Conservation (phyloP, 2,113 vertebrate genomes). For the Felis chaus region DNA sequence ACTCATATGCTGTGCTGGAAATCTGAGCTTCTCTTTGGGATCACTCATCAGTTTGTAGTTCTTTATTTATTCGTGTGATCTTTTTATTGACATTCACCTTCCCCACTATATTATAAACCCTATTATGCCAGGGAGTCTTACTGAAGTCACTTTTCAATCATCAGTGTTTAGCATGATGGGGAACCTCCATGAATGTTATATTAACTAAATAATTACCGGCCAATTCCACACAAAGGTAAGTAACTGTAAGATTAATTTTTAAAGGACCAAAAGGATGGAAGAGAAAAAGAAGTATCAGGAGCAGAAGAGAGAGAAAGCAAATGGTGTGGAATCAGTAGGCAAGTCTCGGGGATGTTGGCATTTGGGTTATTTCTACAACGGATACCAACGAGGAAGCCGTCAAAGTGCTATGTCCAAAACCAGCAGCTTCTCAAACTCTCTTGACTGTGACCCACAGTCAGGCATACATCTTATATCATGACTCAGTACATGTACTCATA, state of each 20-base stretch:
- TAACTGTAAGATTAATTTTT: not conserved
- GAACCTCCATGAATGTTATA: not conserved
- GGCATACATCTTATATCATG: not conserved
- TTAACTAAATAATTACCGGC: not conserved
- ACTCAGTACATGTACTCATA: not conserved
- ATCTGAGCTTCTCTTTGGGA: not conserved
- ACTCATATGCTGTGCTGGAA: no score
- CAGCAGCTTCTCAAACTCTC: not conserved
- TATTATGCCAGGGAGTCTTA: not conserved
- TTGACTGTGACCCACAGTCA: not conserved
- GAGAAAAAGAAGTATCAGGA: not conserved
- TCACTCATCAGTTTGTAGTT: not conserved
- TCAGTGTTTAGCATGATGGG: not conserved
- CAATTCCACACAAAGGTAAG: not conserved
- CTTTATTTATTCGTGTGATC: not conserved
- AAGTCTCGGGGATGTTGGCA: fast-evolving
- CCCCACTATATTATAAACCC: not conserved
- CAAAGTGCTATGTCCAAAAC: not conserved
- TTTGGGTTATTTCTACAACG: not conserved
- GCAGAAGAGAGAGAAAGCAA: not conserved
- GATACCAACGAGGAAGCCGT: not conserved
- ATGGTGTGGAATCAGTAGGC: no score
- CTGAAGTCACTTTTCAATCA: not conserved
- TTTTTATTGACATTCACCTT: not conserved
- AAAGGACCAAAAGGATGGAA: not conserved